phyloP scores from a whole-genome alignment of 2,113 vertebrate species.

The Suncus etruscus region DNA sequence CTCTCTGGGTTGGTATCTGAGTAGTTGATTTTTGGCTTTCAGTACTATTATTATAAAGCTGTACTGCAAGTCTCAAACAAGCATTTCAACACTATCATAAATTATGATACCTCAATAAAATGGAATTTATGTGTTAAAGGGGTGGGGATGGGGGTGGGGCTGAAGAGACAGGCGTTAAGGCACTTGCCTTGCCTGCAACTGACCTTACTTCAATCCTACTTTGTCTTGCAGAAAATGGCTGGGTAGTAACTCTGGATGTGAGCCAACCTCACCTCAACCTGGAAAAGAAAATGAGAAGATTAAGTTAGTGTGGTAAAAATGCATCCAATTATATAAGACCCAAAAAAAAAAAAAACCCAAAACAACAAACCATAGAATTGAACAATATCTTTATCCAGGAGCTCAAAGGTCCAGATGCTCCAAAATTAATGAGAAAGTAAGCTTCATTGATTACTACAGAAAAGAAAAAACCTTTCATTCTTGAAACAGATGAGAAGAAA shows the following conservation, averaged over 20 bases:
- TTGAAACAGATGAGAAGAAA: constrained; percentile 52
- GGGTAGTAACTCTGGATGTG: no score
- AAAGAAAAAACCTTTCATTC: constrained; percentile 60
- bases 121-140: no score
- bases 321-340: constrained; percentile 55
- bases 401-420: constrained; percentile 43
- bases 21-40: constrained; percentile 15
- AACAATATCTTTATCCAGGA: constrained; percentile 59
- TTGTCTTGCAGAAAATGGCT: no score
- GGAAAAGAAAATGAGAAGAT: no score
- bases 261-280: no score
- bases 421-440: constrained; percentile 72
- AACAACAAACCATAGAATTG: constrained; percentile 14
- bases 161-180: no score
- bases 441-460: constrained; percentile 64
- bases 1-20: not conserved
- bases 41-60: not conserved
- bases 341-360: constrained; percentile 27
- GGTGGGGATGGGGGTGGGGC: no score
- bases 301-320: not conserved
- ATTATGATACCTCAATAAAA: no score
- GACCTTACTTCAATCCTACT: no score
- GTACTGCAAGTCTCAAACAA: no score
- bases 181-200: no score
- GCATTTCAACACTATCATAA: no score